Evolutionary conservation across 1,140 invertebrate species (phyloP).

Genomic region (Drosophila serrata): DNA sequence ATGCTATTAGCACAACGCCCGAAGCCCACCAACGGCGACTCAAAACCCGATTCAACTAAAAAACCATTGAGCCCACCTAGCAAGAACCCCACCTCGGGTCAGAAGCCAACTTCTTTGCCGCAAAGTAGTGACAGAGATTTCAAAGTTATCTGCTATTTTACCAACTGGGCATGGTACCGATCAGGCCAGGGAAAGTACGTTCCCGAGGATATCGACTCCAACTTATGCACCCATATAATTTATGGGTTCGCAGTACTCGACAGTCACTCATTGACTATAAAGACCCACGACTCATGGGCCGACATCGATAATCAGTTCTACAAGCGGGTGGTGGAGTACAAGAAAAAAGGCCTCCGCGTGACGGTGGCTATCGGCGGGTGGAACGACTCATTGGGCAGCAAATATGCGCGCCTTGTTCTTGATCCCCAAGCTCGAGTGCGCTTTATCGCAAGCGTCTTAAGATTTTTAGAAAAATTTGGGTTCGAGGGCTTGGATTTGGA

Average conservation of each 20-base stretch:
- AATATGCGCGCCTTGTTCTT: constrained; percentile 93
- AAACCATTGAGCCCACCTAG: constrained; percentile 65
- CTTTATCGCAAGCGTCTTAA: constrained; percentile 91
- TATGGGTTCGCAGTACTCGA: constrained; percentile 91
- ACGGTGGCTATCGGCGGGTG: constrained; percentile 91
- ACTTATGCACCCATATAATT: constrained; percentile 91
- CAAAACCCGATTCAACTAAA: constrained; percentile 58
- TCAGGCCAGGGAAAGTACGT: constrained; percentile 88
- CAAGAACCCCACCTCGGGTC: constrained; percentile 68
- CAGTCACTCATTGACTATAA: constrained; percentile 87
- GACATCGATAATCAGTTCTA: constrained; percentile 92
- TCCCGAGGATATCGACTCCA: constrained; percentile 89
- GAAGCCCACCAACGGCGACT: constrained; percentile 39
- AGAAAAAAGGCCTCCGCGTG: constrained; percentile 84
- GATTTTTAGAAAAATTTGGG: constrained; percentile 92
- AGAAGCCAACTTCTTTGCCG: constrained; percentile 66
- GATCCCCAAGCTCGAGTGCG: constrained; percentile 89
- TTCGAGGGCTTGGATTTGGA: constrained; percentile 95
- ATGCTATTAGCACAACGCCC: constrained; percentile 45
- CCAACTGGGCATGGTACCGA: constrained; percentile 90
- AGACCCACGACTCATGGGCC: constrained; percentile 89
- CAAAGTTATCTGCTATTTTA: constrained; percentile 90
- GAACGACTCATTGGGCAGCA: constrained; percentile 95
- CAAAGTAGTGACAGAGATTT: constrained; percentile 79
- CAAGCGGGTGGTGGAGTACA: constrained; percentile 91